Evolutionary conservation across 2,113 vertebrate species (phyloP), one percentile per base, ranked within the genome.

Genomic region (Ageneiosus marmoratus): DNA sequence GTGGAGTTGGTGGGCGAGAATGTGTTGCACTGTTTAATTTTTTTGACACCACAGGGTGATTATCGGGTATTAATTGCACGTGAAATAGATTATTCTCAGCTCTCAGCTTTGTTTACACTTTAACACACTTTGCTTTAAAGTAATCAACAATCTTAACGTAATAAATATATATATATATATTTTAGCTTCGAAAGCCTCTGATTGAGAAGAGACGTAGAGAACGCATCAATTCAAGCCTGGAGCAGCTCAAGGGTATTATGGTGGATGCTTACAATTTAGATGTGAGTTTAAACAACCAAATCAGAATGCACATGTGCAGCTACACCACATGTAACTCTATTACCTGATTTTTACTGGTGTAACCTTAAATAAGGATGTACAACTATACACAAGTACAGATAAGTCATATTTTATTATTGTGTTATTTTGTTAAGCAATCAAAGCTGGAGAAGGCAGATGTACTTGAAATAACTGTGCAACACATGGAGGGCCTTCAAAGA

Each of bases 401-500:
- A 37, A 7, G 1, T 65, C 53, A 15, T 29, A 22, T 37, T 50
- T 46, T 12, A 1, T 12, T 58, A 12, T n/a, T 50, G 5, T 50
- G 44, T 70, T 37, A 1, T 56, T 32, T 73, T 67, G 53, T 50
- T 50, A 50, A 91, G 90, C 90, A 91, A 89, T 91, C 90, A 22
- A 91, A 91, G 70, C 73, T 91, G 83, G 90, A 91, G 85, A 91
- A 91, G 53, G 90, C 90, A 4, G 90, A 91, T 80, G 90, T 91
- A 48, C 81, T 91, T 63, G 90, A 91, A 77, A 89, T 91, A 79
- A 91, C 90, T 48, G 90, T 90, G 48, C 90, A 91, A 70, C 90
- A 91, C 82, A 91, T 91, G 90, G 89, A 91, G 37, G 83, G 87
- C 11, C 77, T 91, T 48, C 88, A 90, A 51, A 89, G 84, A 50